phyloP scores from a whole-genome alignment of 2,797 vertebrate species.

The Gephyroberyx darwinii region DNA sequence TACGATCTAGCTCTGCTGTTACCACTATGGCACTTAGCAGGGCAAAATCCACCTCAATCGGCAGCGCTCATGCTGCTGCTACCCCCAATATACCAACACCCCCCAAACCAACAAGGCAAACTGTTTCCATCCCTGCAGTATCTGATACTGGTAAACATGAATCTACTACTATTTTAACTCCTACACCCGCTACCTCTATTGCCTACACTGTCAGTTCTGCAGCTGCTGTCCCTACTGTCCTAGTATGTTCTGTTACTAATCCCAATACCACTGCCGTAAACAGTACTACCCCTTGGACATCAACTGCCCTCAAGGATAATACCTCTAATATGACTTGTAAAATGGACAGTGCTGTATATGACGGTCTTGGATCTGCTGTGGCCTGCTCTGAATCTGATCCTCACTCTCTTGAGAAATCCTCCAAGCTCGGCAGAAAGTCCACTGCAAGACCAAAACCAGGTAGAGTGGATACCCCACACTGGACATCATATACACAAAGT shows the following conservation, averaged over 20 bases:
- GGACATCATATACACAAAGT: not conserved
- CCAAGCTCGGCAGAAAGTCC: conserved; percentile 34
- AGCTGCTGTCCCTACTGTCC: conserved; percentile 27
- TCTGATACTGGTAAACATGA: conserved; percentile 3
- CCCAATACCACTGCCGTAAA: conserved; percentile 55
- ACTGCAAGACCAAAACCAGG: conserved; percentile 72
- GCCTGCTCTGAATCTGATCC: conserved; percentile 24
- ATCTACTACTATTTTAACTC: conserved; percentile 16
- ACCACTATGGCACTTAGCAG: conserved; percentile 12
- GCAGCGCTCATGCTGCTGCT: not conserved
- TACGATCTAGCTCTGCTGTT: conserved; percentile 12
- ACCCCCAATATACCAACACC: conserved; percentile 5
- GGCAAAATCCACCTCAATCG: conserved; percentile 25
- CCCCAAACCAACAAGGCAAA: conserved; percentile 28
- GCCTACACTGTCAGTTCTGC: not conserved
- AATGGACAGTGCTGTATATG: conserved; percentile 25
- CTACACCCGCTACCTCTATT: conserved; percentile 2
- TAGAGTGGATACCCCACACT: conserved; percentile 49
- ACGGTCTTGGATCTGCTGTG: conserved; percentile 4
- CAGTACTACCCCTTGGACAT: conserved; percentile 31
- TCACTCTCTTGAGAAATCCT: conserved; percentile 55
- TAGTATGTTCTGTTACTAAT: conserved; percentile 25
- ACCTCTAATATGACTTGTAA: conserved; percentile 17
- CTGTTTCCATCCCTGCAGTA: not conserved
- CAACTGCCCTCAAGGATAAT: conserved; percentile 28